phyloP scores from a whole-genome alignment of 2,113 vertebrate genomes.

The Entomyzon cyanotis region DNA sequence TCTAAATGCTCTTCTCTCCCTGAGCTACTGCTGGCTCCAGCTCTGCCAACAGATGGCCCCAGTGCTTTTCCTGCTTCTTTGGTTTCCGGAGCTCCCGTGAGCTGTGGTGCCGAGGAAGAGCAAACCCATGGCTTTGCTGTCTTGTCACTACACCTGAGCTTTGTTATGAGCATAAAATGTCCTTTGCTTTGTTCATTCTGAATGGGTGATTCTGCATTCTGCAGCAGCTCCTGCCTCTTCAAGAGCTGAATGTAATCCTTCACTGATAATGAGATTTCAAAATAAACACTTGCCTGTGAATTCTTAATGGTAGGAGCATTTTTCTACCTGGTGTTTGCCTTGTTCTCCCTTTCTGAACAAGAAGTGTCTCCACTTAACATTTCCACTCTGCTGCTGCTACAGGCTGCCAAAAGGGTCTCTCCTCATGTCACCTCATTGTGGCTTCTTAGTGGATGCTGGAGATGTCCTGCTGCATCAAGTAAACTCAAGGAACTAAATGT shows the following conservation, averaged over 20 bases:
- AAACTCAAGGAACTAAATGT: neutral
- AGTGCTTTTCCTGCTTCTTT: neutral
- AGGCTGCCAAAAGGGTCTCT: neutral
- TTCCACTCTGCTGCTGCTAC: neutral
- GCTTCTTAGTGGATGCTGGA: neutral
- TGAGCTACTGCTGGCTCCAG: neutral
- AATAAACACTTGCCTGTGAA: neutral
- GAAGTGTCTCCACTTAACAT: neutral
- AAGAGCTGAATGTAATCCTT: conserved; percentile 18
- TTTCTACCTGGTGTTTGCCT: neutral
- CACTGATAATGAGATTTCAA: neutral
- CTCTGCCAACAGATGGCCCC: conserved; percentile 52
- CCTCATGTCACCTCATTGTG: accelerated
- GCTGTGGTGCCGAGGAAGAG: neutral
- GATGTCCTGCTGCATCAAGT: neutral
- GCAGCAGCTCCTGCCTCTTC: neutral
- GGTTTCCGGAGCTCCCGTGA: neutral
- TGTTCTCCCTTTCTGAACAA: neutral
- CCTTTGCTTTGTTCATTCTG: neutral
- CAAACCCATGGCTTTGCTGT: neutral
- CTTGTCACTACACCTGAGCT: neutral
- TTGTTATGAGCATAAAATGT: neutral
- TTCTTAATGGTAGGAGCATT: neutral
- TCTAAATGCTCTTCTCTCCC: neutral
- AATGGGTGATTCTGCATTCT: neutral